phyloP scores from a whole-genome alignment of 2,113 vertebrate species.

The Percina caprodes region DNA sequence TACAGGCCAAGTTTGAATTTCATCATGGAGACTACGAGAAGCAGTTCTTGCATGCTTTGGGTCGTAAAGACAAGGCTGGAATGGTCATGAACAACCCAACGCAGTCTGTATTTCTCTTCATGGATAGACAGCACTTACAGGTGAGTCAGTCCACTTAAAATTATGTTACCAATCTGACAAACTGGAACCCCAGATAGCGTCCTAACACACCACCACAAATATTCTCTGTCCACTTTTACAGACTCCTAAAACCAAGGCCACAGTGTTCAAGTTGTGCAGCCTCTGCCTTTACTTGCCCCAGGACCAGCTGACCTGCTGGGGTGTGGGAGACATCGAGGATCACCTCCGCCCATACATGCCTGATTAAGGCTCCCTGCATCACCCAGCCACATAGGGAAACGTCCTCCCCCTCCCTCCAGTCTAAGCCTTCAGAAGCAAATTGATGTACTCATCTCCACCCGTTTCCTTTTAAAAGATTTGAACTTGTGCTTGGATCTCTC shows the following conservation, averaged over 20 bases:
- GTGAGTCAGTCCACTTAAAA: slow-evolving; percentile 70
- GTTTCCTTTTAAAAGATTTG: slow-evolving; percentile 90
- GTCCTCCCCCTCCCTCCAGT: slow-evolving; percentile 73
- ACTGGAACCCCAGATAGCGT: not conserved
- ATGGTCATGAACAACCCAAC: slow-evolving; percentile 90
- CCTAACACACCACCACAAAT: not conserved
- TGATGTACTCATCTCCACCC: slow-evolving; percentile 88
- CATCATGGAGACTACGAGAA: slow-evolving; percentile 99
- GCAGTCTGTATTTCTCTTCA: slow-evolving; percentile 99
- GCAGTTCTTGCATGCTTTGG: slow-evolving; percentile 98
- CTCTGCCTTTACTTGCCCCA: slow-evolving; percentile 99
- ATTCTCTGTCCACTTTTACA: slow-evolving; percentile 64
- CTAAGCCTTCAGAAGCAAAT: slow-evolving; percentile 89
- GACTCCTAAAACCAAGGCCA: slow-evolving; percentile 99
- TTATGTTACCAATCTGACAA: not conserved
- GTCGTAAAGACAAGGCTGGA: slow-evolving; percentile 99
- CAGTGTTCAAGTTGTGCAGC: slow-evolving; percentile 99
- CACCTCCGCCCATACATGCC: slow-evolving; percentile 98
- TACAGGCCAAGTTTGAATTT: slow-evolving; percentile 99
- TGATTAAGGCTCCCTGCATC: slow-evolving; percentile 88
- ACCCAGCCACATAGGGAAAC: slow-evolving; percentile 89
- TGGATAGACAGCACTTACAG: slow-evolving; percentile 99
- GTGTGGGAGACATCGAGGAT: slow-evolving; percentile 97
- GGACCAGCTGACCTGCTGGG: slow-evolving; percentile 99
- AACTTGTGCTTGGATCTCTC: slow-evolving; percentile 98